Base-by-base conservation (phyloP, 35 echinoderm and acorn worm species). In the Patiria miniata region DNA sequence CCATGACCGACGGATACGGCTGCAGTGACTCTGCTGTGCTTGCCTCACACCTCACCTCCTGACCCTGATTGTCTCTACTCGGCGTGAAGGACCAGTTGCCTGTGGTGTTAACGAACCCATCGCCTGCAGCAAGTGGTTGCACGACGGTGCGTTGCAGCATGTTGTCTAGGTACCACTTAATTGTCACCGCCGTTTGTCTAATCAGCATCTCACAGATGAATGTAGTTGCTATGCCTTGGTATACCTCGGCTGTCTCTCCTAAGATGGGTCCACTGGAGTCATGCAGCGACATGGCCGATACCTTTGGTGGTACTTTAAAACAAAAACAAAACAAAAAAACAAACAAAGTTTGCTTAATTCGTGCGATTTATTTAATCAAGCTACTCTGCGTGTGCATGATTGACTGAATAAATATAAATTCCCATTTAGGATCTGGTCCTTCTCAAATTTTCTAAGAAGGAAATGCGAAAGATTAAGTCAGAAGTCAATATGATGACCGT, bases 151-250 rank as follows among this genome's bases (percentile, higher is more conserved):
- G n/a, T 68, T 68, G 60, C 23, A 68, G 60, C n/a, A 68, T 26
- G 60, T 68, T n/a, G 23, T 68, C 32, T 33, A 68, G 60, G 60
- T 68, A 68, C 60, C 60, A 68, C 22, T 68, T 26, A 68, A 68
- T 68, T 7, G 60, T 68, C 32, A 33, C 60, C 8, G 60, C 60
- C 23, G 60, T 22, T 68, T 33, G n/a, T 3, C n/a, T 68, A 0
- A 22, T 33, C 60, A 28, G 22, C n/a, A 68, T 33, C 60, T 28
- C 8, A 26, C 60, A 68, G 1, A 33, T 6, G 60, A 68, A 68
- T 12, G 22, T 23, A n/a, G 60, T 1, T 68, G n/a, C 1, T 33
- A 28, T 68, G 15, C 60, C 60, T 68, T 22, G n/a, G 60, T 68
- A 68, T 47, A 61, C 58, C 17, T 19, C 17, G 28, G 28, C 58